These are phyloP conservation scores for Pontoporia blainvillei DNA, from an alignment of 2,113 vertebrate species.

Conservation along the genomic window DNA sequence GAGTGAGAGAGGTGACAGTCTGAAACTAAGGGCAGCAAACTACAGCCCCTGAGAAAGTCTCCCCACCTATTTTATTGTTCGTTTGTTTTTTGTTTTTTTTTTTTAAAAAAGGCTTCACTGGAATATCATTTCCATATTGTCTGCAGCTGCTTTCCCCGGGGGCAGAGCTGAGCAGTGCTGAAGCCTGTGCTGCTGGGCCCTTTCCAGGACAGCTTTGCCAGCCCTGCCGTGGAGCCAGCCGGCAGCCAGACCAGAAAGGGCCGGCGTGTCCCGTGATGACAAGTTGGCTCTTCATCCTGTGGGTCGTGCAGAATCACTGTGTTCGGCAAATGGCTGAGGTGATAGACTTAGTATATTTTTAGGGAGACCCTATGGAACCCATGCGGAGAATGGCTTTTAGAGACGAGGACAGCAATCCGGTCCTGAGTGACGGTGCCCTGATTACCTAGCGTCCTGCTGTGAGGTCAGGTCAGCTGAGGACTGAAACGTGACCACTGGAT, in stretches of 20 bases:
- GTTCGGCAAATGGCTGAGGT: neutral
- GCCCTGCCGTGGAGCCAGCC: neutral
- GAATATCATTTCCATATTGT: too few relatives aligned
- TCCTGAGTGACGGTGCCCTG: neutral
- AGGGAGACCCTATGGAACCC: neutral
- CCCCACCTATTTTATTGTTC: fast-evolving
- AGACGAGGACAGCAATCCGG: too few relatives aligned
- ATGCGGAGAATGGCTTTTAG: fast-evolving
- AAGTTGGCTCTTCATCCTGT: neutral
- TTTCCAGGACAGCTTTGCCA: fast-evolving
- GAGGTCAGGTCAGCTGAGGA: neutral
- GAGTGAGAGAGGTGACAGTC: neutral
- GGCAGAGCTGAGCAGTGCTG: neutral
- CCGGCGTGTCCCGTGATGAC: neutral
- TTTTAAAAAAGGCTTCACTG: neutral
- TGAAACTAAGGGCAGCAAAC: neutral
- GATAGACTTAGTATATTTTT: too few relatives aligned
- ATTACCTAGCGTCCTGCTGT: neutral
- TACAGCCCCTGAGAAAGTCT: neutral
- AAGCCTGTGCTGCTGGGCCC: neutral
- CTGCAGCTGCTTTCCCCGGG: neutral
- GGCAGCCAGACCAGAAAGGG: fast-evolving
- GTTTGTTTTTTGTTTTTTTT: too few relatives aligned
- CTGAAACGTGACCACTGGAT: neutral
- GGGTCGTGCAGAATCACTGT: neutral